These are phyloP conservation scores for Mus spicilegus DNA, from an alignment of 2,113 vertebrate genomes.

Conservation along the genomic window DNA sequence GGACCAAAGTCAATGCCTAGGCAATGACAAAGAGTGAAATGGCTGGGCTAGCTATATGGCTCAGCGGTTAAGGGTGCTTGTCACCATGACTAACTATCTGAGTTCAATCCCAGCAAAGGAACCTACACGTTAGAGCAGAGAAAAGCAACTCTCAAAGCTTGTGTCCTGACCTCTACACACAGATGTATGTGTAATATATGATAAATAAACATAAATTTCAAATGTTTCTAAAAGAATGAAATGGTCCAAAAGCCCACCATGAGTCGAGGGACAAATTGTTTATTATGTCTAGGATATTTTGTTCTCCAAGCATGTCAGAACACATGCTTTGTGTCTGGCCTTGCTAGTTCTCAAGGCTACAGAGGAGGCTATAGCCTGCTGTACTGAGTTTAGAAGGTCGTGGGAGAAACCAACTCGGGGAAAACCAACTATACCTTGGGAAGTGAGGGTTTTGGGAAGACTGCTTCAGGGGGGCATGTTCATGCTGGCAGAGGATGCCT, in stretches of 20 bases:
- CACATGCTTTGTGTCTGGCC: neutral
- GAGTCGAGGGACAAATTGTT: neutral
- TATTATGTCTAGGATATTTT: neutral
- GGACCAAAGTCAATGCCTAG: neutral
- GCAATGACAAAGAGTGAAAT: neutral
- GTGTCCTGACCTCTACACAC: neutral
- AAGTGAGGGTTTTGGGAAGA: neutral
- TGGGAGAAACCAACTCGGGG: neutral
- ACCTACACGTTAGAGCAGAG: neutral
- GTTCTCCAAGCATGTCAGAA: neutral
- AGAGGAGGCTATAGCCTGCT: neutral
- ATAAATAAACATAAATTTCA: neutral
- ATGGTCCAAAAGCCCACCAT: neutral
- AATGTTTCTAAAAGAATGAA: neutral
- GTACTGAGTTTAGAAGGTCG: neutral
- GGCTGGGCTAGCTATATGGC: neutral
- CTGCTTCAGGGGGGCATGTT: accelerated
- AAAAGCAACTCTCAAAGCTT: neutral
- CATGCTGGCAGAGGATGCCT: neutral
- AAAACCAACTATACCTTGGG: neutral
- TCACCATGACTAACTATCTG: neutral
- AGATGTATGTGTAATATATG: too few relatives aligned
- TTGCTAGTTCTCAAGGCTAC: neutral
- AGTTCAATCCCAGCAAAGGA: neutral
- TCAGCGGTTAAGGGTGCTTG: neutral